Conservation (phyloP, 2,797 vertebrate species). For the Cygnus olor region DNA sequence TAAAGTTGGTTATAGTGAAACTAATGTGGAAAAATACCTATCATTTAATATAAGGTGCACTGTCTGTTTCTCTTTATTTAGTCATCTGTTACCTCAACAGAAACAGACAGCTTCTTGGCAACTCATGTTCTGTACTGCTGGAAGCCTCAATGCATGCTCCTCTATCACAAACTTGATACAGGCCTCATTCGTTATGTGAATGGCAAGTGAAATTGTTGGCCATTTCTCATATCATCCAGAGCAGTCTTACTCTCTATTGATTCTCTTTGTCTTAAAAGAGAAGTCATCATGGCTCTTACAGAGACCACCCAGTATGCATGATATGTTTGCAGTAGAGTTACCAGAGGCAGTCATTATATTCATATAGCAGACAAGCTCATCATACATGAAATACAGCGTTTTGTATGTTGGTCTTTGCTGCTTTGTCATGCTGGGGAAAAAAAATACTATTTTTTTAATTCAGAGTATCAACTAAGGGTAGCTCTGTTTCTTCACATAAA, state of each 20-base stretch:
- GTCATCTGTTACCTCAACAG: slow-evolving; percentile 57
- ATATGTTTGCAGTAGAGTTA: neutral
- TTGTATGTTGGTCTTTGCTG: neutral
- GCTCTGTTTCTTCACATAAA: neutral
- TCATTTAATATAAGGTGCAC: slow-evolving; percentile 20
- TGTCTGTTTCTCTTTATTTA: slow-evolving; percentile 53
- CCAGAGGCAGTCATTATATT: neutral
- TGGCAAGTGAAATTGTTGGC: slow-evolving; percentile 55
- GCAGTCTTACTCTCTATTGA: neutral
- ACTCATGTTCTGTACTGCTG: slow-evolving; percentile 31
- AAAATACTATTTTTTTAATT: neutral
- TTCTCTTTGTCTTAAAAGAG: slow-evolving; percentile 5
- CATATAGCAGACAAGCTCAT: neutral
- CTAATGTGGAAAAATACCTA: slow-evolving; percentile 48
- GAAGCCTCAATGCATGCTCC: neutral
- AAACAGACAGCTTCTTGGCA: slow-evolving; percentile 40
- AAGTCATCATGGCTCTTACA: neutral
- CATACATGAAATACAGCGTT: neutral
- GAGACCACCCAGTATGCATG: neutral
- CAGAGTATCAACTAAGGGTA: neutral
- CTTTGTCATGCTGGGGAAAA: neutral
- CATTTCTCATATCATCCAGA: slow-evolving; percentile 45
- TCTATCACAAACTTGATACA: slow-evolving; percentile 11
- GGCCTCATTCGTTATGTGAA: slow-evolving; percentile 54
- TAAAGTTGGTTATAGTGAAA: slow-evolving; percentile 22